Base-by-base conservation (phyloP, 2,888 invertebrate species). In the Mimumesa dahlbomi region DNA sequence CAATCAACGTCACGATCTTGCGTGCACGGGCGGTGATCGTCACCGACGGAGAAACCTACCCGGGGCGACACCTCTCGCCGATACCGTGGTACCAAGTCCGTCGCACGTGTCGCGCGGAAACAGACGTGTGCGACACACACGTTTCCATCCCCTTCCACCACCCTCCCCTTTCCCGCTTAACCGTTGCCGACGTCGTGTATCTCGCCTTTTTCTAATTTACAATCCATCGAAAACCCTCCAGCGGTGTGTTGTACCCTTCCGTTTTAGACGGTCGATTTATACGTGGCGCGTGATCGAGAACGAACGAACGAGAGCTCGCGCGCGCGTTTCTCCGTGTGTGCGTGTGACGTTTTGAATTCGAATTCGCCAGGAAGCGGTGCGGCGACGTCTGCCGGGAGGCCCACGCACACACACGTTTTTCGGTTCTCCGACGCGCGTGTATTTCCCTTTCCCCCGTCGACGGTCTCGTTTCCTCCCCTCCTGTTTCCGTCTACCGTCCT, bases 51-150 rank as follows among this genome's bases (percentile, higher is more conserved):
- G 75, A 74, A 72, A 58, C 59, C 46, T 67, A 73, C 78, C 71
- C 64, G 57, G 40, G 70, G 79, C 78, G 79, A 78, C 79, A 79
- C 76, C 79, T 79, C 64, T 59, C 54, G 79, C 63, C 56, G 48
- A 42, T 56, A 25, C 16, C 63, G 46, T 52, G 65, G 56, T n/a
- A 78, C 61, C 66, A 36, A 11, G 38, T 56, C 38, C 7, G 14
- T 36, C 61, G 64, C 75, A 75, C 75, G 75, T 75, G 75, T 65
- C 19, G 40, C 56, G 54, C 48, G 49, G 64, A 57, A 64, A 59
- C 45, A 56, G 59, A 58, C 56, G 48, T 22, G 54, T 40, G 61
- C 49, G 53, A 45, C 34, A 16, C 59, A 19, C 64, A 25, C 57
- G 38, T 50, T 42, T 52, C 16, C 14, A 7, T 36, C 22, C 25